These are phyloP conservation scores for Lacerta agilis DNA, from an alignment of 2,797 vertebrate species.

Conservation along the genomic window DNA sequence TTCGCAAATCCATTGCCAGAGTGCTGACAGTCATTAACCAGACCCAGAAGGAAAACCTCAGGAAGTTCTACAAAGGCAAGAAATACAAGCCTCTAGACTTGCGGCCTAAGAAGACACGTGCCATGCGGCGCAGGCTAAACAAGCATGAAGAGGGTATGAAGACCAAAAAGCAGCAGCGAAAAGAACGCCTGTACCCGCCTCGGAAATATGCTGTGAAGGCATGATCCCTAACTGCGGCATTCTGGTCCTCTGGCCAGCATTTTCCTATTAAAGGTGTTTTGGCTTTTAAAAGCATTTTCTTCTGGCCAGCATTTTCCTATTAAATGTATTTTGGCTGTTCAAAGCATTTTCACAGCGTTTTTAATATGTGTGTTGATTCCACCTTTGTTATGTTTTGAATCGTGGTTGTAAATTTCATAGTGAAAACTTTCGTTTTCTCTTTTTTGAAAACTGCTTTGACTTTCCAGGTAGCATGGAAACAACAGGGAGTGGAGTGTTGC, in stretches of 20 bases:
- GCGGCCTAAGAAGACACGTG: slow-evolving; percentile 89
- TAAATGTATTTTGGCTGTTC: slow-evolving; percentile 51
- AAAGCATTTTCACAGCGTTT: no score
- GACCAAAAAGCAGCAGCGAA: slow-evolving; percentile 95
- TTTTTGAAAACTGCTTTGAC: no score
- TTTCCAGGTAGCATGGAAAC: no score
- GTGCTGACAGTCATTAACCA: slow-evolving; percentile 98
- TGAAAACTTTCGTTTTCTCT: no score
- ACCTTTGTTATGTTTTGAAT: no score
- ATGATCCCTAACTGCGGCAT: slow-evolving; percentile 64
- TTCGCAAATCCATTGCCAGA: slow-evolving; percentile 96
- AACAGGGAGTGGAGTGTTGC: no score
- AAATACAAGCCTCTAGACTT: slow-evolving; percentile 98
- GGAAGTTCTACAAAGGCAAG: slow-evolving; percentile 99
- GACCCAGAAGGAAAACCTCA: slow-evolving; percentile 98
- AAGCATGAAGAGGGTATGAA: slow-evolving; percentile 92
- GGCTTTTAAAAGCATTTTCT: not conserved
- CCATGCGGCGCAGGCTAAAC: slow-evolving; percentile 82
- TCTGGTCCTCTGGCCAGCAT: not conserved
- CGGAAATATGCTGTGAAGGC: slow-evolving; percentile 97
- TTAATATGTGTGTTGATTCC: no score
- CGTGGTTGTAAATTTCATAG: no score
- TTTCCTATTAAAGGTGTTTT: slow-evolving; percentile 58
- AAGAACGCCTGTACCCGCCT: slow-evolving; percentile 89
- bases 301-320: slow-evolving; percentile 22